Base-by-base conservation (phyloP, 2,113 vertebrate species). In the Myiozetetes cayanensis region DNA sequence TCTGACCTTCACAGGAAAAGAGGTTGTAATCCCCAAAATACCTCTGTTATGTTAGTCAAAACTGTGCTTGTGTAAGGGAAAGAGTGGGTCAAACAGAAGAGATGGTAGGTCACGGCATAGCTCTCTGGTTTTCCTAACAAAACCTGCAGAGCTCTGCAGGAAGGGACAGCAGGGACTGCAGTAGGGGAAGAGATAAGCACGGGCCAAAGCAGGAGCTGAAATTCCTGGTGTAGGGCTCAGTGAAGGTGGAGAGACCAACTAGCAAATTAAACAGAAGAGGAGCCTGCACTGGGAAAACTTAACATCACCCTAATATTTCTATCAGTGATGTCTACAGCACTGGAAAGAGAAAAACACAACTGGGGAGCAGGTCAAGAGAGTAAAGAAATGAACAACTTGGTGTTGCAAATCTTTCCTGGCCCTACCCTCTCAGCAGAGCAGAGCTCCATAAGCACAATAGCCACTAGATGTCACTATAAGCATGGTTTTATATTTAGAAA, bases 381-480 rank as follows among this genome's bases (percentile, higher is more conserved):
- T 27, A 22, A 53, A 66, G 37, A 39, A 59, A 12, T 4, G 0
- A 52, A 55, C 8, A 65, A 43, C 6, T 18, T 18, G 15, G 1
- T 30, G 15, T 4, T 83, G 65, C 27, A 58, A 30, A 58, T 1
- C 15, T 44, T 9, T 49, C 13, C 28, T 8, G 0, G 12, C 44
- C 19, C 41, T 49, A 5, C 0, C 1, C 21, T 41, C 0, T 1
- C 27, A 50, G 13, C 16, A 0, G 5, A 58, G 22, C 31, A 85
- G 61, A 24, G 4, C 31, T 79, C 62, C 41, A 25, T 58, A 65
- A 86, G 39, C 44, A 28, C 14, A 62, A 18, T 1, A 43, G 46
- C 97, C 98, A 97, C 97, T 95, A 97, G 98, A 96, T 98, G 98
- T 83, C 98, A 96, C 94, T 97, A 20, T 79, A 96, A 90, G 96